Percentiles rank a stretch among this genome's conserved stretches.
Conservation (phyloP, 2,113 vertebrate species). For the Haemorhous mexicanus region DNA sequence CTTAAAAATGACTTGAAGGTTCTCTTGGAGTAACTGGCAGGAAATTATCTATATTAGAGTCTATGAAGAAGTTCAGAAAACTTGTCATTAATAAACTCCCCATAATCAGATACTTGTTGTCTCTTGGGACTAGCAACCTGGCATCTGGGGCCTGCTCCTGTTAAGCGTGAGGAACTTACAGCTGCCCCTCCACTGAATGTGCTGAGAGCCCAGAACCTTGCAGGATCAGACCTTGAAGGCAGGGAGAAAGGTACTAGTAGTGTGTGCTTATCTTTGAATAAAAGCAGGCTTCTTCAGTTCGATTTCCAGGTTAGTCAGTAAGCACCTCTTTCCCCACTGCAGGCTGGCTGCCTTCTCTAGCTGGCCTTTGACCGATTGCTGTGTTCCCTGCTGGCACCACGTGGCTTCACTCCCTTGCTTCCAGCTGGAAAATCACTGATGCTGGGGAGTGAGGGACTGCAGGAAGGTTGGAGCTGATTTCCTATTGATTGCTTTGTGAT, state of each 20-base stretch:
- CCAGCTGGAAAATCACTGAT: background rate
- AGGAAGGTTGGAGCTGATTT: background rate
- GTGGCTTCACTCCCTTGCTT: background rate
- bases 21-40: background rate
- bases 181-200: accelerated
- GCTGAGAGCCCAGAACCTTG: background rate
- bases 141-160: background rate
- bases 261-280: background rate
- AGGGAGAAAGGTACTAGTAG: background rate
- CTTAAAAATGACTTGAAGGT: background rate
- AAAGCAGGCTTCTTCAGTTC: background rate
- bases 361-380: accelerated
- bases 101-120: background rate
- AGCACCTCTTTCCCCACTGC: background rate
- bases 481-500: background rate
- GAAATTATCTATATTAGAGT: accelerated
- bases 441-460: background rate
- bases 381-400: accelerated
- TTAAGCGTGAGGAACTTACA: accelerated
- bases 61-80: background rate
- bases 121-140: background rate
- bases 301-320: background rate
- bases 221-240: background rate
- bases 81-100: background rate
- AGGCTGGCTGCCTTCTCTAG: background rate